Evolutionary conservation across 2,797 vertebrate genomes (phyloP), one percentile per base, ranked within the genome.

Genomic region (Mus caroli): DNA sequence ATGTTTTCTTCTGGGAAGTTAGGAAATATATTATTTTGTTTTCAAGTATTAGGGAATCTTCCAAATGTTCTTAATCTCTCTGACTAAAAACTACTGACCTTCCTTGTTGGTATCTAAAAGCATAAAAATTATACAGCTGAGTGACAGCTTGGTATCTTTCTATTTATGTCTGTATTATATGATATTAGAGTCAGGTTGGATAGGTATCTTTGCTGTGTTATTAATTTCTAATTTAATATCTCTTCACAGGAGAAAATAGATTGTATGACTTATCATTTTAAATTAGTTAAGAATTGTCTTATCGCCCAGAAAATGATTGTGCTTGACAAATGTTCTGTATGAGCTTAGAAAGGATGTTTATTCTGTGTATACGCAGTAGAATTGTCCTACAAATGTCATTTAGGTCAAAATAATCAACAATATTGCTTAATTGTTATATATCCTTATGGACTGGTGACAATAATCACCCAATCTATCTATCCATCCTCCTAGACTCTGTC

Each of bases 181-280:
- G 46, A 50, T 82, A 3, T 75, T 73, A 34, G 24, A 80, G 37
- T 82, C 43, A 82, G 4, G 24, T 31, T 40, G 79, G 62, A 77
- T 10, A 71, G 67, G 71, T 76, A 58, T 62, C 52, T 79, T 17
- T 31, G 1, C 5, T 80, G 22, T 43, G 5, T 62, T 92, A 58
- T 76, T 90, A 64, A 90, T 60, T 79, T 91, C 46, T 69, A 82
- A 76, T 91, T 93, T 88, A 83, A 52, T 20, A 79, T 14, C 3
- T 19, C 77, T 50, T 50, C 58, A 24, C 60, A 71, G 93, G 14
- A 83, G 50, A 91, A 52, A 20, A 22, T n/a, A 76, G 34, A 79
- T 80, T 85, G 2, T n/a, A n/a, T 80, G 24, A 62, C n/a, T 88
- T 15, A 92, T 87, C 22, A 87, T 87, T 95, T 93, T 62, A 77